Percentiles rank a stretch among this genome's conserved stretches.
phyloP scores from a whole-genome alignment of 1,140 invertebrate genomes.

The Berghia stephanieae region DNA sequence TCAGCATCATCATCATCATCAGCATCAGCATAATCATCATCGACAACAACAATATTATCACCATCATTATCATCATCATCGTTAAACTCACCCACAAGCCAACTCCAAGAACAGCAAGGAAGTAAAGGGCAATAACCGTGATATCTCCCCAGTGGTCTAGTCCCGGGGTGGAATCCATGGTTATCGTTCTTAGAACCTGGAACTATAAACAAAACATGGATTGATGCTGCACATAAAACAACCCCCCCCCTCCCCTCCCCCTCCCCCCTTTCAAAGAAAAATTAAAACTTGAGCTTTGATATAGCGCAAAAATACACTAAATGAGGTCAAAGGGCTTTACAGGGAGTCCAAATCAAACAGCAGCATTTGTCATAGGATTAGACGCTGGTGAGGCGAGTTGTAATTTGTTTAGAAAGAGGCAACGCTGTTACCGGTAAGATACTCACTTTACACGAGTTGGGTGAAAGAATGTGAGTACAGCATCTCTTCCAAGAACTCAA shows the following conservation, averaged over 20 bases:
- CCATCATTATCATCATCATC: constrained; percentile 23
- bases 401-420: too few relatives aligned
- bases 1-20: too few relatives aligned
- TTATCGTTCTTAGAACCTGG: neutral
- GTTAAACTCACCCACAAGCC: constrained; percentile 64
- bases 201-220: neutral
- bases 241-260: neutral
- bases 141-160: constrained; percentile 65
- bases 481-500: too few relatives aligned
- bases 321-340: too few relatives aligned
- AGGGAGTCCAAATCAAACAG: too few relatives aligned
- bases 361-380: too few relatives aligned
- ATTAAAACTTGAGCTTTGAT: neutral
- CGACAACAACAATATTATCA: constrained; percentile 22
- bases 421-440: too few relatives aligned
- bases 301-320: constrained; percentile 20
- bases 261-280: neutral
- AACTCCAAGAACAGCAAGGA: constrained; percentile 60
- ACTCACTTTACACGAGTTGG: too few relatives aligned
- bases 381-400: too few relatives aligned
- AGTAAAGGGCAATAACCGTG: constrained; percentile 63
- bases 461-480: too few relatives aligned
- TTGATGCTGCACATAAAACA: neutral
- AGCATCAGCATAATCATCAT: too few relatives aligned
- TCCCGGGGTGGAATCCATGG: constrained; percentile 38